phyloP scores from a whole-genome alignment of 2,113 vertebrate species.

The Ariopsis seemanni region DNA sequence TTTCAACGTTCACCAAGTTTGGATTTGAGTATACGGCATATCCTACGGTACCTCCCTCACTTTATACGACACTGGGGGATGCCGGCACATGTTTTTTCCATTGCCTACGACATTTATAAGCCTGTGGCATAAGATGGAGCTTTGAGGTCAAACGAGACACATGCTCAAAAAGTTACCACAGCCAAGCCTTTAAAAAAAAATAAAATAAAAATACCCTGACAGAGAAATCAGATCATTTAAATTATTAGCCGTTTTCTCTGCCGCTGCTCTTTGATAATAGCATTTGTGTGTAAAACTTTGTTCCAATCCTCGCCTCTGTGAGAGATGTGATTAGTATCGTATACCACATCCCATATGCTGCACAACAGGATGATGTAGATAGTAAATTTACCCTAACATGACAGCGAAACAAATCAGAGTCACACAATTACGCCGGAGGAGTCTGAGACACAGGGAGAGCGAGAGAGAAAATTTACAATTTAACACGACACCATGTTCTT shows the following conservation, averaged over 20 bases:
- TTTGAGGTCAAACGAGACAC: slow-evolving; percentile 36
- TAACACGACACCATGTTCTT: slow-evolving; percentile 14
- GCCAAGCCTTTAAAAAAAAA: background rate
- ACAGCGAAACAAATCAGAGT: slow-evolving; percentile 35
- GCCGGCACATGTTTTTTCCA: slow-evolving; percentile 30
- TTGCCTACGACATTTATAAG: slow-evolving; percentile 23
- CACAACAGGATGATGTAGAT: slow-evolving; percentile 29
- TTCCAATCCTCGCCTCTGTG: background rate
- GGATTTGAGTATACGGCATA: slow-evolving; percentile 20
- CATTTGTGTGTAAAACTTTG: background rate
- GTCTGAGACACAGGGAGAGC: background rate
- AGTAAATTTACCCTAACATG: slow-evolving; percentile 37
- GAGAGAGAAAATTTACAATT: slow-evolving; percentile 39
- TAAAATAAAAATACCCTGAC: slow-evolving; percentile 5
- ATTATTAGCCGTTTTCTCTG: slow-evolving; percentile 1
- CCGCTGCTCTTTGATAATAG: background rate
- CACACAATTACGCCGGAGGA: slow-evolving; percentile 15
- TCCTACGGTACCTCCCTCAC: slow-evolving; percentile 35
- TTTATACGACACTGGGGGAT: slow-evolving; percentile 11
- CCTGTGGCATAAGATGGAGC: slow-evolving; percentile 11
- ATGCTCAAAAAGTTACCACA: slow-evolving; percentile 17
- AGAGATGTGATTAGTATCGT: slow-evolving; percentile 24
- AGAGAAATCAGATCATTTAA: slow-evolving; percentile 20
- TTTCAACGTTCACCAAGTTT: slow-evolving; percentile 13
- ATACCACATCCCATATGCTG: slow-evolving; percentile 18